phyloP scores from a whole-genome alignment of 2,888 invertebrate genomes.

The Drepana falcataria region DNA sequence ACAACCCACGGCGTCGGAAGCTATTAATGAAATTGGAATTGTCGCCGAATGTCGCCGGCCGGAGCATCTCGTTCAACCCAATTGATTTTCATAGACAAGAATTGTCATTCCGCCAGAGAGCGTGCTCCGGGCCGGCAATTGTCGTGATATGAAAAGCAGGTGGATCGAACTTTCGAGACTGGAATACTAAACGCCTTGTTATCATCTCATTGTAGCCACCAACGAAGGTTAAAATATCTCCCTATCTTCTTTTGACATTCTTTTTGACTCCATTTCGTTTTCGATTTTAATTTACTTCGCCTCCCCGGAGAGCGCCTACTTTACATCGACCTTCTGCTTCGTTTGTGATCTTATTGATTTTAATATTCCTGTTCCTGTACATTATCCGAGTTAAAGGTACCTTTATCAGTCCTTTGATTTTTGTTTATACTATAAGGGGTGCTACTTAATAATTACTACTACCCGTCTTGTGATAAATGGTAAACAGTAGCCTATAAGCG shows the following conservation, averaged over 20 bases:
- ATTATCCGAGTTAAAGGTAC: background rate
- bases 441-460: no score
- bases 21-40: conserved; percentile 70
- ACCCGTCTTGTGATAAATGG: no score
- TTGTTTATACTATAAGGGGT: no score
- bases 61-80: conserved; percentile 55
- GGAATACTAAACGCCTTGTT: conserved; percentile 71
- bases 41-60: conserved; percentile 37
- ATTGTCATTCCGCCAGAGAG: conserved; percentile 66
- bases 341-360: conserved; percentile 17
- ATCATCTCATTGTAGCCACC: conserved; percentile 62
- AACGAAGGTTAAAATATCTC: conserved; percentile 60
- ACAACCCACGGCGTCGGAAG: conserved; percentile 48
- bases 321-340: conserved; percentile 14
- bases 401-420: no score
- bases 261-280: conserved; percentile 44
- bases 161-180: conserved; percentile 64
- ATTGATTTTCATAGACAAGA: conserved; percentile 73
- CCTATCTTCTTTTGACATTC: conserved; percentile 46
- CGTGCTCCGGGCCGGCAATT: conserved; percentile 67
- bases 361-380: background rate
- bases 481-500: no score
- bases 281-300: conserved; percentile 44
- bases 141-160: conserved; percentile 77
- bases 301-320: conserved; percentile 25